Evolutionary conservation across 2,888 invertebrate species (phyloP).

Genomic region (Tortrix viridana): DNA sequence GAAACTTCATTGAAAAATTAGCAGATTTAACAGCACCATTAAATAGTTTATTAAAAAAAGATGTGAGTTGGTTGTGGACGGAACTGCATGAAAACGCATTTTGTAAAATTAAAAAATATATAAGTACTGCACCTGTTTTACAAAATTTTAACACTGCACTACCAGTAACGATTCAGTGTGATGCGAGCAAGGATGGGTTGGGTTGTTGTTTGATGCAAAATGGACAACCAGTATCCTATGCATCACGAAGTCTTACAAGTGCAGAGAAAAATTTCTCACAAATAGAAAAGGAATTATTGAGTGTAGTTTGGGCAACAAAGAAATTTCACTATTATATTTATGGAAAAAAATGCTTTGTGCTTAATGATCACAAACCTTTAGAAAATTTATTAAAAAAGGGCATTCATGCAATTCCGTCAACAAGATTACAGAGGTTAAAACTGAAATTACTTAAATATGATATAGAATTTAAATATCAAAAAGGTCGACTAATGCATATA

Average conservation of each 20-base stretch:
- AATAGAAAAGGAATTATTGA: constrained; percentile 27
- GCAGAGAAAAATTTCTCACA: constrained; percentile 23
- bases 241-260: constrained; percentile 12
- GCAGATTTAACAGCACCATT: constrained; percentile 35
- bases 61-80: constrained; percentile 37
- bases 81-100: constrained; percentile 22
- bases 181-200: constrained; percentile 28
- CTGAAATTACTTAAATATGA: constrained; percentile 26
- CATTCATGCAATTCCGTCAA: constrained; percentile 19
- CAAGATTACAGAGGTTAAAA: constrained; percentile 27
- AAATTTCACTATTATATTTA: constrained; percentile 28
- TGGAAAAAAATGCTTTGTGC: not conserved
- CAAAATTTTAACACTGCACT: constrained; percentile 23
- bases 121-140: too few species aligned
- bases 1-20: constrained; percentile 38
- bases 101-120: too few species aligned
- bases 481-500: too few species aligned
- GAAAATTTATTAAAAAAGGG: constrained; percentile 23
- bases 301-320: constrained; percentile 13
- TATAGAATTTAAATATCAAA: too few species aligned
- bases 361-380: constrained; percentile 18
- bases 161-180: constrained; percentile 35
- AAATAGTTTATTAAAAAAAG: constrained; percentile 30
- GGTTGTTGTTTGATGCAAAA: constrained; percentile 28
- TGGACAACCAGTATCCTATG: constrained; percentile 22